Base-by-base conservation (phyloP, 2,888 invertebrate species). In the Eucriotettix oculatus region DNA sequence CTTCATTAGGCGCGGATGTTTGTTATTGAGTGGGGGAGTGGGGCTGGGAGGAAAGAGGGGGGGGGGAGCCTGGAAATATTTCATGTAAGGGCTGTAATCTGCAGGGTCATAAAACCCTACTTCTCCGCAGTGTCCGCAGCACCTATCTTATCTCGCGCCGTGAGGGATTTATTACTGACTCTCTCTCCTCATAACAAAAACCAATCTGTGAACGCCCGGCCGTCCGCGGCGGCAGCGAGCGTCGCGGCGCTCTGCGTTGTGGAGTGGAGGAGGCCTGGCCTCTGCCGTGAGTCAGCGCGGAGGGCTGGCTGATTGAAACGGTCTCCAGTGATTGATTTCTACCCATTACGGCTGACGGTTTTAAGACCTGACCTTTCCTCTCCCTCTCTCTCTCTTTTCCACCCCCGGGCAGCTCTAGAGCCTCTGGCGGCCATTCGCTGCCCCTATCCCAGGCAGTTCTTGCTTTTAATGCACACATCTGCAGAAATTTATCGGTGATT, bases 381-480 rank as follows among this genome's bases (percentile, higher is more conserved):
- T 66, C 68, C 64, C 16, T 1, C n/a, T 3, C n/a, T n/a, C n/a
- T 11, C 53, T 17, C 16, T 53, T 16, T 12, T 66, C 67, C 63
- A 62, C 60, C 61, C 61, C 54, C 54, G 40, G 62, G 29, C 29
- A 29, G 29, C 29, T 29, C 29, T 7, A 29, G 29, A 29, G 29
- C 29, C n/a, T n/a, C n/a, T n/a, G 29, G 29, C 29, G 29, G 29
- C 3, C 29, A 29, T 29, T 29, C 29, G 29, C 3, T 29, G 29
- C 29, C 29, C 14, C 55, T 55, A 41, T n/a, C 55, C n/a, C 12
- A 9, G 14, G 60, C 57, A 52, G 58, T 60, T 55, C 55, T 55
- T n/a, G 55, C 67, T 66, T 63, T 64, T 65, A 63, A 65, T 66
- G 66, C 67, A 68, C 68, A 66, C 66, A 67, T 66, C 68, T 62